Evolutionary conservation across 2,888 invertebrate species (phyloP).

Genomic region (Erebia epiphron): DNA sequence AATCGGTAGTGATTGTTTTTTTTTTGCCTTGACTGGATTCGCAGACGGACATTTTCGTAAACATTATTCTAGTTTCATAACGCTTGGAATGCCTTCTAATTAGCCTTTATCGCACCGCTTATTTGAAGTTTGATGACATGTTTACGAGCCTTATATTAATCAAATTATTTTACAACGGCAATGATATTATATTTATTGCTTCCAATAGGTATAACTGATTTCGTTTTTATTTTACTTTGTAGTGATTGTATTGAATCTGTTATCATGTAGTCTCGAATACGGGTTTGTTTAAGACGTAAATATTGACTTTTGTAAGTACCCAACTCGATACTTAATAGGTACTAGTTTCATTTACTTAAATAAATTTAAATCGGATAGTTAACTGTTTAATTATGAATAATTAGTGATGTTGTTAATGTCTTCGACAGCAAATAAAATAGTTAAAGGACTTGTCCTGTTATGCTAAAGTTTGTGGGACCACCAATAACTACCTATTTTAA

Average conservation of each 20-base stretch:
- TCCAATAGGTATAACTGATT: constrained; percentile 6
- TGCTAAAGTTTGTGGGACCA: not conserved
- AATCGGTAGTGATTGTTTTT: constrained; percentile 78
- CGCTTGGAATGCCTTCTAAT: constrained; percentile 55
- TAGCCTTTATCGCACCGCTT: constrained; percentile 42
- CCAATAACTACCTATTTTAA: too few relatives aligned
- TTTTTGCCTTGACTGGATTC: constrained; percentile 73
- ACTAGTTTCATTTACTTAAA: too few relatives aligned
- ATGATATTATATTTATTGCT: constrained; percentile 11
- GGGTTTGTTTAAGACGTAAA: too few relatives aligned
- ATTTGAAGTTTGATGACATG: constrained; percentile 10
- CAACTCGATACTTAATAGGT: too few relatives aligned
- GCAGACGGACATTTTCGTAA: constrained; percentile 74
- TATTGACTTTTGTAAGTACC: too few relatives aligned
- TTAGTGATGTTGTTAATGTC: too few relatives aligned
- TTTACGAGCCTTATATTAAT: constrained; percentile 17
- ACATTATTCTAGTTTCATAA: constrained; percentile 44
- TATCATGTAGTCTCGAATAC: not conserved
- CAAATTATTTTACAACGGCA: constrained; percentile 12
- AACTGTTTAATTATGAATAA: too few relatives aligned
- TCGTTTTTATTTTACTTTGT: not conserved
- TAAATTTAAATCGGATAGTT: too few relatives aligned
- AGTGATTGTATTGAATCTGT: not conserved
- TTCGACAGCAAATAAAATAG: too few relatives aligned
- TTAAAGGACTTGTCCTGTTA: not conserved